Base-by-base conservation (phyloP, 1,140 invertebrate genomes). In the Ceratina australensis region DNA sequence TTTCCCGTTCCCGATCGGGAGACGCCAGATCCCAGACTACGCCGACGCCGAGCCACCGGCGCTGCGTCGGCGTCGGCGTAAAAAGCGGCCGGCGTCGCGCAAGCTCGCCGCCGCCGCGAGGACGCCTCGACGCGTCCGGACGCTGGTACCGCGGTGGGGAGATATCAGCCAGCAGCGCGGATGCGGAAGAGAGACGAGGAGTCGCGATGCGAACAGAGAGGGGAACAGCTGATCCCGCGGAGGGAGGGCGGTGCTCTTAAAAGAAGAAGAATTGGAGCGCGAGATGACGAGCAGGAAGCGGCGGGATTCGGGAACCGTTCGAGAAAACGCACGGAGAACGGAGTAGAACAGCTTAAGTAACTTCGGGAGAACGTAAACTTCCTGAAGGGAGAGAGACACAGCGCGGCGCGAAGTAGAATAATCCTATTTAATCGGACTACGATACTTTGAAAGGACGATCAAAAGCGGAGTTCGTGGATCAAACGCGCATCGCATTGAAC, bases 1-100 rank as follows among this genome's bases (percentile, higher is more conserved):
- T 61, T 84, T 83, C 72, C 82, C 84, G 85, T 85, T 87, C 87
- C 86, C 87, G 82, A 76, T 84, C 84, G 84, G 82, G 84, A 88
- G 84, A 87, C 87, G 77, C 73, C 83, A 83, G 82, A 75, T 74
- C 78, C 83, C 88, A 85, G 87, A 90, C 88, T 90, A 90, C 88
- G 86, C 89, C 90, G 89, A 91, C 86, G 85, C 90, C 78, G 81
- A 85, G 77, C 50, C 71, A 63, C 72, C 66, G 75, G 72, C 81
- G 77, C 81, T 84, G 86, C 85, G 79, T 81, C 78, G 68, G 72
- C 81, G 81, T 82, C 88, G 87, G 88, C 89, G 89, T 89, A 87
- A 86, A 87, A 87, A 84, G 78, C 83, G 50, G 63, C 33, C 78
- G 60, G 67, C 81, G 76, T 76, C 71, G 86, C 89, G 86, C 87